Percentiles rank a stretch among this genome's conserved stretches.
phyloP scores from a whole-genome alignment of 1,140 invertebrate genomes.

The Pseudobourletiella spinata region DNA sequence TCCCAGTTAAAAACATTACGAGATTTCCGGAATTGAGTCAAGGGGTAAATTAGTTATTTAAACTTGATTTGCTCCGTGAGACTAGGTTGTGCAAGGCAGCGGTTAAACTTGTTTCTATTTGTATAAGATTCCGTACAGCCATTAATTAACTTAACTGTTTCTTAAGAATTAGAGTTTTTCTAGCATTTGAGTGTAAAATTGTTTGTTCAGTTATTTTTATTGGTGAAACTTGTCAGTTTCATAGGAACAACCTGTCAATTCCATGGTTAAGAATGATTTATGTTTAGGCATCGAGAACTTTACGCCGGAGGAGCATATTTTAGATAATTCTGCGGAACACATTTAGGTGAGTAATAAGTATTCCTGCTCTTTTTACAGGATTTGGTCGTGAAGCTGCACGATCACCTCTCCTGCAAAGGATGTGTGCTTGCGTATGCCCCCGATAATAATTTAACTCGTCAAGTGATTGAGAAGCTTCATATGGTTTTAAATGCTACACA shows the following conservation, averaged over 20 bases:
- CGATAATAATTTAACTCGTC: too few species aligned
- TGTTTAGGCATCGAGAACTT: background rate
- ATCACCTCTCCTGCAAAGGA: too few species aligned
- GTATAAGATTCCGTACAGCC: background rate
- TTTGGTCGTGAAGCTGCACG: too few species aligned
- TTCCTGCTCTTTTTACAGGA: background rate
- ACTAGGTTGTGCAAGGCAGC: background rate
- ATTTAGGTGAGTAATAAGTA: background rate
- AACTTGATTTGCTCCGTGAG: background rate
- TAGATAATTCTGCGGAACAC: background rate
- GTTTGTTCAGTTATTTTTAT: background rate
- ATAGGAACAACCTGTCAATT: too few species aligned
- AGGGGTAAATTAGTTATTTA: background rate
- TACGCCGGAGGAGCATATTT: background rate
- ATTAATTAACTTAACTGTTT: background rate
- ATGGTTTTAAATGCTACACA: too few species aligned
- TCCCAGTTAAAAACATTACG: background rate
- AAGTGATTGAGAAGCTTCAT: too few species aligned
- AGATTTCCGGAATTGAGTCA: background rate
- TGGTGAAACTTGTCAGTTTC: background rate
- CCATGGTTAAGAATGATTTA: background rate
- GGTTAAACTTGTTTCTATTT: background rate
- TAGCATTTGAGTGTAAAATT: background rate
- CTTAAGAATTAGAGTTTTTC: background rate
- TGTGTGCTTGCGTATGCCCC: too few species aligned